These are phyloP conservation scores for Falco punctatus DNA, from an alignment of 2,113 vertebrate species.

Conservation along the genomic window DNA sequence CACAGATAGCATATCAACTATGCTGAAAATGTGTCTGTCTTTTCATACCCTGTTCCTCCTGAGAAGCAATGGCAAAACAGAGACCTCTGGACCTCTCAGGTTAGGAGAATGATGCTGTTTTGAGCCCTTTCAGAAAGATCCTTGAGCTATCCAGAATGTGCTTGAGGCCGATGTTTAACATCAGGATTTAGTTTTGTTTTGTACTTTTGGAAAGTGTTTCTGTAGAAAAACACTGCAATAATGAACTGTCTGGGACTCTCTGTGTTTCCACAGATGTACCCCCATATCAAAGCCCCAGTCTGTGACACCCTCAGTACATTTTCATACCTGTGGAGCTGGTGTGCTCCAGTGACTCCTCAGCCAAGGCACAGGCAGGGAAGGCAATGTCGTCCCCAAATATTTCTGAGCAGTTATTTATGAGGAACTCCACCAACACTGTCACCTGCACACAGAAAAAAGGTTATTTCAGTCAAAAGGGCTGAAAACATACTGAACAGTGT, in stretches of 20 bases:
- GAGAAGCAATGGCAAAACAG: neutral
- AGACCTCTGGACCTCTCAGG: neutral
- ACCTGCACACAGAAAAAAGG: conserved; percentile 74
- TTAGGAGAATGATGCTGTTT: neutral
- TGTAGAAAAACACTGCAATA: neutral
- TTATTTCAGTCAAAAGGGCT: neutral
- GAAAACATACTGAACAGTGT: neutral
- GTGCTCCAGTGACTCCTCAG: conserved; percentile 72
- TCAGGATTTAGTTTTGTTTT: neutral
- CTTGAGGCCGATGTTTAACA: neutral
- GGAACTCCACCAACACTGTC: conserved; percentile 86
- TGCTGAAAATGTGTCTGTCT: neutral
- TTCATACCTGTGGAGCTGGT: conserved; percentile 70
- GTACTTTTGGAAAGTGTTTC: neutral
- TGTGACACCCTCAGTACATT: neutral
- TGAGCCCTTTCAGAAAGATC: neutral
- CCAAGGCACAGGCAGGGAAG: conserved; percentile 56
- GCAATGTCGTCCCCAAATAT: conserved; percentile 85
- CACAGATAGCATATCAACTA: neutral
- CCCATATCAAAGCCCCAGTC: neutral
- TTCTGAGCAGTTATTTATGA: conserved; percentile 87
- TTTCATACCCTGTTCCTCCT: neutral
- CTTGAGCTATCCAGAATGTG: neutral
- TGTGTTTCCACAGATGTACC: neutral
- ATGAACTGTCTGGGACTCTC: neutral